Conservation (phyloP, 2,888 invertebrate genomes). For the Coelopa pilipes region DNA sequence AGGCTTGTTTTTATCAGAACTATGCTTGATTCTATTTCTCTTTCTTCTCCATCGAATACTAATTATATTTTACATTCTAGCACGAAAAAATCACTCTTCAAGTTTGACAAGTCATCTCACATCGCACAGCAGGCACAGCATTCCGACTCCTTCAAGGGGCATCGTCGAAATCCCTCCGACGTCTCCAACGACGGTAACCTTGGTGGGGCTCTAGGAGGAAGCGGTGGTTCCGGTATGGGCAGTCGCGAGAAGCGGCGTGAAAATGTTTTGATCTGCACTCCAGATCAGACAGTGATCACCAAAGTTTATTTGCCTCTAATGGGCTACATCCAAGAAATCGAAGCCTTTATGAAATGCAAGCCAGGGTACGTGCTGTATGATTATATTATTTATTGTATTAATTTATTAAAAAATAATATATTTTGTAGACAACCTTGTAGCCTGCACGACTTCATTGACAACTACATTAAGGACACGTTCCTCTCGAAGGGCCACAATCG, state of each 20-base stretch:
- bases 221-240: slow-evolving; percentile 48
- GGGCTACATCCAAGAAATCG: slow-evolving; percentile 86
- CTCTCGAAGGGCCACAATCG: slow-evolving; percentile 78
- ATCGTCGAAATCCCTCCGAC: slow-evolving; percentile 65
- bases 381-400: background rate
- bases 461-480: slow-evolving; percentile 89
- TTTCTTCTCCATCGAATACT: background rate
- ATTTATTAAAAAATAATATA: background rate
- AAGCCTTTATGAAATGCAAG: slow-evolving; percentile 72
- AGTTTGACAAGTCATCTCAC: slow-evolving; percentile 74
- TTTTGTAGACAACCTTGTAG: slow-evolving; percentile 74
- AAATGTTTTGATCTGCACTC: slow-evolving; percentile 79
- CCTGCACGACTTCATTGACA: slow-evolving; percentile 84
- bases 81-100: slow-evolving; percentile 74
- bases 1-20: background rate
- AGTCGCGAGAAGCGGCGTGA: slow-evolving; percentile 63
- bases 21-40: background rate
- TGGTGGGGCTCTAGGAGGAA: slow-evolving; percentile 41
- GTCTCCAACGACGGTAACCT: slow-evolving; percentile 63
- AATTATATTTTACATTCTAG: slow-evolving; percentile 48
- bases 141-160: slow-evolving; percentile 55
- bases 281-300: slow-evolving; percentile 79
- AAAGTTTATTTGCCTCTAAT: slow-evolving; percentile 85
- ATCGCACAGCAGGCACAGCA: slow-evolving; percentile 46
- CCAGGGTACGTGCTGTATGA: slow-evolving; percentile 67